Base-by-base conservation (phyloP, 2,113 vertebrate genomes). In the Motacilla alba region DNA sequence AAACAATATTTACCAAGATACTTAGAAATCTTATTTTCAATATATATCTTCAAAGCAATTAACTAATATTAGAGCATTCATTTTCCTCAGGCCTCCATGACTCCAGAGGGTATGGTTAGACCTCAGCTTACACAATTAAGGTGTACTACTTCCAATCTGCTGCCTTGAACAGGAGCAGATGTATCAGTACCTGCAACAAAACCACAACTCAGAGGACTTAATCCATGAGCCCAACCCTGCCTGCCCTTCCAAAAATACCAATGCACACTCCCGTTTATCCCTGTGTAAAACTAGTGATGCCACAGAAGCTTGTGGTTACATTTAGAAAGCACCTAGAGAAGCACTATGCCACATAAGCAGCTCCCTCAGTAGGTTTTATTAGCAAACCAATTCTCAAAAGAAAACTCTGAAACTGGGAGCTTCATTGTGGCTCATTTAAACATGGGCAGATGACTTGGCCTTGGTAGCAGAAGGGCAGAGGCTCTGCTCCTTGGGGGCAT, bases 61-160 rank as follows among this genome's bases (percentile, higher is more conserved):
- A 96, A 83, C 90, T 89, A 93, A 94, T 96, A 96, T 97, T 96
- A 95, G 66, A 59, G 19, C 69, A 90, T 90, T 94, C n/a, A 83
- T 97, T 95, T 95, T 92, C 60, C 64, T 76, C 44, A 35, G 77
- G 76, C 50, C 66, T 78, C 43, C 7, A 9, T 13, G 37, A 80
- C 73, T 76, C 20, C 3, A 13, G 37, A 1, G 4, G 53, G 35
- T 67, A 53, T 4, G 12, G 68, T 66, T 82, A 87, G 30, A 63
- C 14, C 49, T 37, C 30, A 56, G 43, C 53, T 94, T 16, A 69
- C 23, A 74, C 39, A 58, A 21, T 52, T 87, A 70, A 87, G 50
- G 49, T 49, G 27, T 19, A 85, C 63, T 68, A 23, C 66, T 74
- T 85, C 58, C 56, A 50, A 81, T 56, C 55, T 70, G 30, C 64